Base-by-base conservation (phyloP, 1,140 invertebrate species). In the Druon quercuslanigerum region DNA sequence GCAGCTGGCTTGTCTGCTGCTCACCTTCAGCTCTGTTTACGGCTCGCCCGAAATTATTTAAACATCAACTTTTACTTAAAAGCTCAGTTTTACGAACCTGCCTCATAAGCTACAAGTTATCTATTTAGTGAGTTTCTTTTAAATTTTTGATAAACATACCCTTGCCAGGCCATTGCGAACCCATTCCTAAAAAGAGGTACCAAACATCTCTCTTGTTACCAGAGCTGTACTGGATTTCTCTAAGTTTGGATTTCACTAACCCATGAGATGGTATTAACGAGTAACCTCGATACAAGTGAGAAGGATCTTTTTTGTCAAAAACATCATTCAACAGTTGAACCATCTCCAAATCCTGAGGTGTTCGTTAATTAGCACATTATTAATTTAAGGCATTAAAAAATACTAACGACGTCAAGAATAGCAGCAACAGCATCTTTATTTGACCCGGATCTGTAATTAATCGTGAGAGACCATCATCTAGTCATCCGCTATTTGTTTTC, bases 351-450 rank as follows among this genome's bases (percentile, higher is more conserved):
- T 92, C 89, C 14, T 81, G 74, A 40, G 74, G 73, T 73, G 50
- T 77, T 13, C 5, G 70, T 70, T 7, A 6, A 7, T 40, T 40
- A 0, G 8, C 3, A 0, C 40, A 40, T 7, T 7, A 40, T 3
- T 70, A 25, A 7, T 16, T 70, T 14, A 6, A 14, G 1, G 60
- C 56, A 17, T 56, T 50, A 74, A 74, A 80, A 25, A 2, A 25
- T 85, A 85, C 50, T 46, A 13, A 72, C 83, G 33, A 90, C 80
- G 17, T 87, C 80, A 13, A 93, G 82, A 20, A 93, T 85, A 46
- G 84, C 73, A 57, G 88, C 77, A 17, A 95, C 87, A 51, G 90
- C 90, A 82, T 94, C 92, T 84, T 94, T 91, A n/a, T 94, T 94
- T 94, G 88, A 51, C 93, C 93, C 73, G 91, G 91, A 77, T 91